These are phyloP conservation scores for Entomobrya multifasciata DNA, from an alignment of 2,888 invertebrate species.

Conservation along the genomic window DNA sequence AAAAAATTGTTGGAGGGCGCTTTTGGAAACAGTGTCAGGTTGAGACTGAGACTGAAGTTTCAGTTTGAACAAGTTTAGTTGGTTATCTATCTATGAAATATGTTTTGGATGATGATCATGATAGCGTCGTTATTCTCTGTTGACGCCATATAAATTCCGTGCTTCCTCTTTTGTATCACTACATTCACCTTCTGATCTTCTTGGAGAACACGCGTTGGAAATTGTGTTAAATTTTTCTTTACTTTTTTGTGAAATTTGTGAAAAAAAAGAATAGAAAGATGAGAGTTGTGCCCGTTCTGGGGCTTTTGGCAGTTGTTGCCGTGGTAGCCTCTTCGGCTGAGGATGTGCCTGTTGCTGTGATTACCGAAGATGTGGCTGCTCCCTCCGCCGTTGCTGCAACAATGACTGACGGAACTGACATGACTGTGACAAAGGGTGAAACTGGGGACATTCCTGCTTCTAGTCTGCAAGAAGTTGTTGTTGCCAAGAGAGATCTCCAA, in stretches of 20 bases:
- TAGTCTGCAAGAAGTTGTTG: slow-evolving; percentile 16
- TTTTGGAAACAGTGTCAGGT: slow-evolving; percentile 33
- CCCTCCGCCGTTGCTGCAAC: too few species aligned
- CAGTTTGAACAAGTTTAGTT: too few species aligned
- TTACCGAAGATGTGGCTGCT: slow-evolving; percentile 50
- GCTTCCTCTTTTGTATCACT: slow-evolving; percentile 18
- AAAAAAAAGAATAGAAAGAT: slow-evolving; percentile 6
- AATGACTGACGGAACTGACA: slow-evolving; percentile 38
- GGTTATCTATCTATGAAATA: slow-evolving; percentile 7
- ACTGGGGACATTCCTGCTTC: slow-evolving; percentile 5
- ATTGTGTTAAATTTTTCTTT: background rate
- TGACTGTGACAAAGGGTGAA: slow-evolving; percentile 27
- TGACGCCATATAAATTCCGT: slow-evolving; percentile 49
- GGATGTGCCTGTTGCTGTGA: slow-evolving; percentile 28
- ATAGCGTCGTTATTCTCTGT: background rate
- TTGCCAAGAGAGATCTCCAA: slow-evolving; percentile 71
- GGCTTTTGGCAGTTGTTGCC: slow-evolving; percentile 41
- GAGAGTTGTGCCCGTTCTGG: slow-evolving; percentile 18
- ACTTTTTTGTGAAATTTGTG: background rate
- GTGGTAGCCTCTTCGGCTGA: background rate
- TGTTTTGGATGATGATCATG: background rate
- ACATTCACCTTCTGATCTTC: slow-evolving; percentile 37
- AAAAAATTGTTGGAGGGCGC: background rate
- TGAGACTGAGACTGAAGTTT: background rate
- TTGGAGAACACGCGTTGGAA: slow-evolving; percentile 4